Conservation (phyloP, 1,140 invertebrate genomes). For the Lucilia sericata region DNA sequence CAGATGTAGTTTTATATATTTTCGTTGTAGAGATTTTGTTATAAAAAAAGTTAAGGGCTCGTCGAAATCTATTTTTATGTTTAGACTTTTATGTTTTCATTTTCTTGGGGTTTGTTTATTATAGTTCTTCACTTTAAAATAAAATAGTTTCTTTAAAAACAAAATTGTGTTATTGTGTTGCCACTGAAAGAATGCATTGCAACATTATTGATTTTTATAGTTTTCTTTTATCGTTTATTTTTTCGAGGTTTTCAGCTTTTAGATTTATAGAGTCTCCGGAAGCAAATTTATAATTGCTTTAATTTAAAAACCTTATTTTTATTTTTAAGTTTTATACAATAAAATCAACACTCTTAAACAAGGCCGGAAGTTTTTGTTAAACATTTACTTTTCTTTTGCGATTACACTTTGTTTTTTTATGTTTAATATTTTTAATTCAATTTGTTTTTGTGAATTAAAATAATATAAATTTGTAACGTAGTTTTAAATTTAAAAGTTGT, state of each 20-base stretch:
- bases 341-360: not conserved
- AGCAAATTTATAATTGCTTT: not conserved
- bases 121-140: not conserved
- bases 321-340: not conserved
- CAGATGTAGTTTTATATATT: not conserved
- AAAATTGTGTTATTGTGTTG: not conserved
- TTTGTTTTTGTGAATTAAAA: constrained; percentile 3
- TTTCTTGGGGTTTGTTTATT: not conserved
- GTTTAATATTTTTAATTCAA: not conserved
- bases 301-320: not conserved
- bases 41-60: constrained; percentile 38
- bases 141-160: not conserved
- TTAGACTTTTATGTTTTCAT: constrained; percentile 28
- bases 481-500: constrained; percentile 30
- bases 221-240: not conserved
- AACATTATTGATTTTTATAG: constrained; percentile 18
- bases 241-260: not conserved
- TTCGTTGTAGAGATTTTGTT: constrained; percentile 13
- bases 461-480: constrained; percentile 1
- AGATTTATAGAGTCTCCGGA: not conserved
- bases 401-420: not conserved
- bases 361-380: constrained; percentile 1
- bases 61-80: constrained; percentile 36
- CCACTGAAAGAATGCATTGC: not conserved
- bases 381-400: not conserved